These are phyloP conservation scores for Galaxias olidus DNA, from an alignment of 2,797 vertebrate species.

Conservation along the genomic window DNA sequence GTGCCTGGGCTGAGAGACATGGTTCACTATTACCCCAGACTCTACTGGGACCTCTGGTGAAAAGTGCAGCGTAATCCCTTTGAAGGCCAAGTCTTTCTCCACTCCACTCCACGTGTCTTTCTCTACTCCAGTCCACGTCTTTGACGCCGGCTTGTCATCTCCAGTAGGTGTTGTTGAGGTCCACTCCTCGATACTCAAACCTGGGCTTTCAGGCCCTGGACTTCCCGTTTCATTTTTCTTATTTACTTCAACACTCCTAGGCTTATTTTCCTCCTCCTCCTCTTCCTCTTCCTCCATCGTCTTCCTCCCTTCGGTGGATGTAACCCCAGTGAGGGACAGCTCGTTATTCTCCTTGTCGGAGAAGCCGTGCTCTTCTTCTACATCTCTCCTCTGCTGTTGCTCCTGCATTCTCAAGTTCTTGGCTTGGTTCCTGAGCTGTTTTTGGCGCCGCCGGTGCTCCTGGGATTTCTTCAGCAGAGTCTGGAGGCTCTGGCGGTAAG, in stretches of 20 bases:
- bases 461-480: slow-evolving; percentile 91
- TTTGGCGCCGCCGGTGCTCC: slow-evolving; percentile 80
- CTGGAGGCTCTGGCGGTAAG: slow-evolving; percentile 84
- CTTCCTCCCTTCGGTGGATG: slow-evolving; percentile 44
- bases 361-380: slow-evolving; percentile 59
- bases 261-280: background rate
- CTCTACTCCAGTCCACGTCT: no score
- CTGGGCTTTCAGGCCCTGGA: no score
- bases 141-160: slow-evolving; percentile 5
- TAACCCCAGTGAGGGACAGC: slow-evolving; percentile 32
- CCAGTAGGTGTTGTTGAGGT: background rate
- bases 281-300: slow-evolving; percentile 22
- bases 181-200: background rate
- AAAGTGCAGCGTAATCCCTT: slow-evolving; percentile 46
- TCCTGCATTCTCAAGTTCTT: slow-evolving; percentile 55
- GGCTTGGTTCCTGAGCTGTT: slow-evolving; percentile 68
- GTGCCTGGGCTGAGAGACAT: slow-evolving; percentile 20
- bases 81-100: slow-evolving; percentile 25
- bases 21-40: slow-evolving; percentile 1
- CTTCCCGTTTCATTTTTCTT: no score
- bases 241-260: no score
- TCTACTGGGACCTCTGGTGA: slow-evolving; percentile 32
- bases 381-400: slow-evolving; percentile 46
- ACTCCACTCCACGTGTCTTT: no score
- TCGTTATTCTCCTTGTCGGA: slow-evolving; percentile 91